These are phyloP conservation scores for Dicentrarchus labrax DNA, from an alignment of 2,113 vertebrate genomes.

Conservation along the genomic window DNA sequence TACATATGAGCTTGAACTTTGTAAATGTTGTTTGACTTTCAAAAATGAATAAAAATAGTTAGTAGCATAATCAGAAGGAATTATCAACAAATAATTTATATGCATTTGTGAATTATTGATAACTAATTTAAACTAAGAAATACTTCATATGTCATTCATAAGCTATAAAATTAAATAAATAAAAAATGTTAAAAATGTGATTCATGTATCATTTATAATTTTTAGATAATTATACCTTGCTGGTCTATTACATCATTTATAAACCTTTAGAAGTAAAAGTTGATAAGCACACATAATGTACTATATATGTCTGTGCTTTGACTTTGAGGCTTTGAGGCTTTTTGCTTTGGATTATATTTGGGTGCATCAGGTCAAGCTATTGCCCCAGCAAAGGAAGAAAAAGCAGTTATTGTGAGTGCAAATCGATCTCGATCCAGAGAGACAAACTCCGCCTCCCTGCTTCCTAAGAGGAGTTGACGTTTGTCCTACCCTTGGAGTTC, in stretches of 20 bases:
- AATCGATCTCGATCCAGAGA: background rate
- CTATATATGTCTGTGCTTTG: background rate
- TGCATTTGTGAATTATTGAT: background rate
- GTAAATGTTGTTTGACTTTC: background rate
- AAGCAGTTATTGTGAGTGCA: background rate
- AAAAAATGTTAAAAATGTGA: background rate
- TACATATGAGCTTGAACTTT: too few relatives aligned
- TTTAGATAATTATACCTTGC: background rate
- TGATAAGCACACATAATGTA: background rate
- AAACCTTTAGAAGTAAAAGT: background rate
- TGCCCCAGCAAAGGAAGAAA: background rate
- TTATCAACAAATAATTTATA: background rate
- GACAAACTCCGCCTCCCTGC: background rate
- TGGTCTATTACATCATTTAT: background rate
- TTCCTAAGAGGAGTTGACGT: background rate
- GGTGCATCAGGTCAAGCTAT: background rate
- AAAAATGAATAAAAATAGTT: background rate
- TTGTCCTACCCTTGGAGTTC: background rate
- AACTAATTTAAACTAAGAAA: background rate
- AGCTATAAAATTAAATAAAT: background rate
- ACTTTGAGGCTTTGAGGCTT: background rate
- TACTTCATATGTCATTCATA: background rate
- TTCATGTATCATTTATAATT: background rate
- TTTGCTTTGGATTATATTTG: background rate
- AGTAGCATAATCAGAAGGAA: background rate